phyloP scores from a whole-genome alignment of 2,888 invertebrate genomes.

The Trachelus troglodyta region DNA sequence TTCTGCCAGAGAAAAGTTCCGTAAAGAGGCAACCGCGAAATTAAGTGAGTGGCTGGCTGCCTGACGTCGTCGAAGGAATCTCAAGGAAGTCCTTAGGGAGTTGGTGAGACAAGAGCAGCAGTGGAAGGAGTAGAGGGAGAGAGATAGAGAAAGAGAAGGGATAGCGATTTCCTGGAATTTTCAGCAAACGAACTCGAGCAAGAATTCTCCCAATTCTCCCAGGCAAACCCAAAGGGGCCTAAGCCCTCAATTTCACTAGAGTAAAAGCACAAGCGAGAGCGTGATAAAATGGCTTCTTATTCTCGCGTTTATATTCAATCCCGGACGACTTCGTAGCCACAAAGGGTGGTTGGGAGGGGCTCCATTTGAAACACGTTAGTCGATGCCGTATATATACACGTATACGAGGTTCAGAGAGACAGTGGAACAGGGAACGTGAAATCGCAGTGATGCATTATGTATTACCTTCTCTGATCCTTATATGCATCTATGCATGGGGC shows the following conservation, averaged over 20 bases:
- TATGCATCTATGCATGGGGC: conserved; percentile 58
- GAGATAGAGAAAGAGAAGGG: background rate
- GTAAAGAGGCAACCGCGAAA: background rate
- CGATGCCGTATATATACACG: conserved; percentile 38
- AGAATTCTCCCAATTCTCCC: conserved; percentile 50
- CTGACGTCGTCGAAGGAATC: background rate
- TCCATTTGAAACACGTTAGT: conserved; percentile 63
- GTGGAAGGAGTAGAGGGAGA: background rate
- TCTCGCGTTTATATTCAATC: conserved; percentile 66
- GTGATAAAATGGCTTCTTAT: conserved; percentile 65
- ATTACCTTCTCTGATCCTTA: conserved; percentile 56
- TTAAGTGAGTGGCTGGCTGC: background rate
- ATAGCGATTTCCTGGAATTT: background rate
- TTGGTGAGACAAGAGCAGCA: background rate
- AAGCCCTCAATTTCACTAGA: conserved; percentile 64
- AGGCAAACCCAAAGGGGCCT: conserved; percentile 40
- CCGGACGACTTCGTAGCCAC: conserved; percentile 48
- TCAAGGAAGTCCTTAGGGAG: background rate
- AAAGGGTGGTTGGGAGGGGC: conserved; percentile 37
- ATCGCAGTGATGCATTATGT: conserved; percentile 60
- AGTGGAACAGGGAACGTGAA: conserved; percentile 20
- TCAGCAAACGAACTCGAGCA: conserved; percentile 34
- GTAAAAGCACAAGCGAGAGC: conserved; percentile 56
- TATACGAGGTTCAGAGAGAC: conserved; percentile 26
- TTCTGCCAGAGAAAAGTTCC: background rate